Conservation (phyloP, 2,888 invertebrate species). For the Amiota mariae region DNA sequence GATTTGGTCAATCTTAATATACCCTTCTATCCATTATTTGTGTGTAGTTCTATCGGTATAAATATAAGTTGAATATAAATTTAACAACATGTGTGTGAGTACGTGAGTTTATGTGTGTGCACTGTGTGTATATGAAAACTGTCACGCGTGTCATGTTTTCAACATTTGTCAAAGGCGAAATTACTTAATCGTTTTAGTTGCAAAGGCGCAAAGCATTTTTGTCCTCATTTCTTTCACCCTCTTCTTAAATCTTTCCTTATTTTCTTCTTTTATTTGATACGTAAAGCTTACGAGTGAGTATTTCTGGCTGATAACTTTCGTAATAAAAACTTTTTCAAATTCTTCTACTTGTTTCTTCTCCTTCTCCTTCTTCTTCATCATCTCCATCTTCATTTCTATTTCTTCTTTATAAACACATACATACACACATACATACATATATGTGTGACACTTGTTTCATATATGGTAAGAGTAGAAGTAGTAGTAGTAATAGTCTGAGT, state of each 20-base stretch:
- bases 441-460: background rate
- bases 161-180: slow-evolving; percentile 39
- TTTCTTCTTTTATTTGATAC: background rate
- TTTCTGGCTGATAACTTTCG: slow-evolving; percentile 19
- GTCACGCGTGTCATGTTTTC: slow-evolving; percentile 36
- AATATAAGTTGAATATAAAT: too few relatives aligned
- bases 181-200: slow-evolving; percentile 38
- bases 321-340: slow-evolving; percentile 26
- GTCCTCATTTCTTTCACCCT: too few relatives aligned
- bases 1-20: too few relatives aligned
- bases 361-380: background rate
- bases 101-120: slow-evolving; percentile 28
- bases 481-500: too few relatives aligned
- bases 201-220: slow-evolving; percentile 10
- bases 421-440: too few relatives aligned
- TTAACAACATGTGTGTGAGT: too few relatives aligned
- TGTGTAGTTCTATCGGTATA: too few relatives aligned
- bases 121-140: slow-evolving; percentile 22
- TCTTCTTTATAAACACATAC: slow-evolving; percentile 9
- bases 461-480: too few relatives aligned
- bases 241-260: background rate
- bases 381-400: background rate
- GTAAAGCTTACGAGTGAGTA: background rate
- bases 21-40: too few relatives aligned
- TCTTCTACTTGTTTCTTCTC: background rate